Evolutionary conservation across 2,113 vertebrate species (phyloP).

Genomic region (Electrona antarctica): DNA sequence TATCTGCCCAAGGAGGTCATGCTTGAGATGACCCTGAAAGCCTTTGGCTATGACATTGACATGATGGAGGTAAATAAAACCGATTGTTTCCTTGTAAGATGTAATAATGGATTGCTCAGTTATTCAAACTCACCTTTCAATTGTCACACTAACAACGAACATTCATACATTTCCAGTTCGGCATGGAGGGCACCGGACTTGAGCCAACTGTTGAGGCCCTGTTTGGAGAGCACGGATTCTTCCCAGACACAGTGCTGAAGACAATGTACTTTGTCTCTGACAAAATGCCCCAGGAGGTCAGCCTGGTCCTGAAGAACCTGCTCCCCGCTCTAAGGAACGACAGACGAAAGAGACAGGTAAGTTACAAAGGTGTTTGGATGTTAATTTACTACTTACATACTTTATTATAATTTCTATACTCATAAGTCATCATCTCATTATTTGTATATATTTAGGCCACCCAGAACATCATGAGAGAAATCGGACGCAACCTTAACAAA

Average conservation of each 20-base stretch:
- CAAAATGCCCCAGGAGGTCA: constrained; percentile 81
- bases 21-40: constrained; percentile 88
- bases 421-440: background rate
- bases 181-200: constrained; percentile 89
- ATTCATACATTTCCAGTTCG: constrained; percentile 77
- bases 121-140: no score
- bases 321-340: constrained; percentile 77
- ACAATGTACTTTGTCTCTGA: constrained; percentile 88
- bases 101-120: no score
- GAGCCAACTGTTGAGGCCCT: constrained; percentile 90
- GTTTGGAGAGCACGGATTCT: constrained; percentile 91
- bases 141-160: background rate
- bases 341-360: constrained; percentile 77
- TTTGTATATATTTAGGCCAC: constrained; percentile 46
- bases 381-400: background rate
- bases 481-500: constrained; percentile 83
- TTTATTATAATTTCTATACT: no score
- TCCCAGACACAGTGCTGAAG: constrained; percentile 88
- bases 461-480: constrained; percentile 82
- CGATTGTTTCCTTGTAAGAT: no score
- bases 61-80: constrained; percentile 87
- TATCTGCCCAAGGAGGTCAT: constrained; percentile 90
- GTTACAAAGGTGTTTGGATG: background rate
- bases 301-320: constrained; percentile 80
- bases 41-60: constrained; percentile 84